Conservation (phyloP, 2,113 vertebrate genomes). For the Melanostigma gelatinosum region DNA sequence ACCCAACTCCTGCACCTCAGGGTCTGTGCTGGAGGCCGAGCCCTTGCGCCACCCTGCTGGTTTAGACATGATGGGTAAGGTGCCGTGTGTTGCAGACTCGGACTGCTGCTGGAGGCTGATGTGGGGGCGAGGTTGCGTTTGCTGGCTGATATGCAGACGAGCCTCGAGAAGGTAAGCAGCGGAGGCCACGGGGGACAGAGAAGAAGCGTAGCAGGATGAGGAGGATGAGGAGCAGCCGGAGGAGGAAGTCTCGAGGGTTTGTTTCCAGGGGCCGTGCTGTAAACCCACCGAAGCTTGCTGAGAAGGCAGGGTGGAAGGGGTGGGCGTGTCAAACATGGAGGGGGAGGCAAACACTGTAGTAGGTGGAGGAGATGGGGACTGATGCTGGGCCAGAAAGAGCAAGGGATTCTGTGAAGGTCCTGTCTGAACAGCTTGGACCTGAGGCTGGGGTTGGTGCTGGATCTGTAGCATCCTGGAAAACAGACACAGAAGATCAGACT, state of each 20-base stretch:
- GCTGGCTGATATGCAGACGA: slow-evolving; percentile 88
- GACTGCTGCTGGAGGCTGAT: slow-evolving; percentile 71
- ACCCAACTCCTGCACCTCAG: slow-evolving; percentile 73
- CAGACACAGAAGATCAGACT: slow-evolving; percentile 26
- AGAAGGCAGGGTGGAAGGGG: slow-evolving; percentile 74
- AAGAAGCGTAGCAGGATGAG: slow-evolving; percentile 78
- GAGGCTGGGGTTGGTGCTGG: slow-evolving; percentile 86
- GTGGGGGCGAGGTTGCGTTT: slow-evolving; percentile 55
- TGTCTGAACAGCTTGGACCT: slow-evolving; percentile 66
- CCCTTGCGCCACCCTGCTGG: slow-evolving; percentile 85
- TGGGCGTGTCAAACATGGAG: slow-evolving; percentile 70
- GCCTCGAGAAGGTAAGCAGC: slow-evolving; percentile 90
- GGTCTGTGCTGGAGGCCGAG: slow-evolving; percentile 70
- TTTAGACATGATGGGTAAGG: slow-evolving; percentile 75
- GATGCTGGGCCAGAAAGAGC: slow-evolving; percentile 73
- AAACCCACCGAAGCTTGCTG: slow-evolving; percentile 78
- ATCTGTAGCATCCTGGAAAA: slow-evolving; percentile 92
- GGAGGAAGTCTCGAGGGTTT: slow-evolving; percentile 57
- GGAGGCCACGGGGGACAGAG: slow-evolving; percentile 87
- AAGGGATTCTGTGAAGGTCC: slow-evolving; percentile 79
- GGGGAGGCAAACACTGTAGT: slow-evolving; percentile 71
- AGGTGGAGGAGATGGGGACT: slow-evolving; percentile 71
- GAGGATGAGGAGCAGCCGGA: slow-evolving; percentile 65
- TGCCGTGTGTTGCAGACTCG: slow-evolving; percentile 53
- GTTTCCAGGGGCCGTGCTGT: slow-evolving; percentile 74